Evolutionary conservation across 2,113 vertebrate species (phyloP), one percentile per base, ranked within the genome.

Genomic region (Girardinichthys multiradiatus): DNA sequence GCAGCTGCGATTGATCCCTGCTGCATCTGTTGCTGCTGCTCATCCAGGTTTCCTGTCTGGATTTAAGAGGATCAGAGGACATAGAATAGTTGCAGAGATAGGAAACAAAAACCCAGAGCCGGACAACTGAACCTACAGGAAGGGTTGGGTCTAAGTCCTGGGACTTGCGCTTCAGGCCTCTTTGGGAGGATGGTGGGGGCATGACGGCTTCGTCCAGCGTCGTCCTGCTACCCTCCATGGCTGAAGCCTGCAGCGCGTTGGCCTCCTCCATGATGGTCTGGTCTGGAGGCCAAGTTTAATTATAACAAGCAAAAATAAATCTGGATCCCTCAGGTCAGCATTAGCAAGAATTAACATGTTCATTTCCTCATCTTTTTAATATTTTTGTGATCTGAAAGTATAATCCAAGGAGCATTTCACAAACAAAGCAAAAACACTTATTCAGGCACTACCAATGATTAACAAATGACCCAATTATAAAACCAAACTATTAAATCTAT

Each of bases 211-310:
- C 97, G 6, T 99, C 97, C 80, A 98, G 11, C 28, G 94, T 94
- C 30, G 97, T 97, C 84, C 96, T 94, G 93, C 96, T 99, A 70
- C 96, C 93, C 79, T 99, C 97, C 89, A 98, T 95, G 27, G 95
- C 93, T 0, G 97, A 96, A 1, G 96, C 94, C 83, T 97, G 97
- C 24, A 99, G 92, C 51, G 94, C 94, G 74, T 95, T 97, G 57
- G 96, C 96, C 63, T 99, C 97, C 81, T 99, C 97, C 84, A 96
- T 72, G 87, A 98, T 97, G 63, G 96, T 96, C 75, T 99, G 97
- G 92, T 98, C 97, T 99, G 62, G 48, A 80, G 8, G 37, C 4
- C 8, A 66, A 39, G 59, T 21, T 17, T 0, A 54, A 39, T 15
- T 24, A 64, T 2, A 59, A 59, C 3, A 51, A 39, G 1, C 27